phyloP scores from a whole-genome alignment of 2,797 vertebrate genomes.

The Betta splendens region DNA sequence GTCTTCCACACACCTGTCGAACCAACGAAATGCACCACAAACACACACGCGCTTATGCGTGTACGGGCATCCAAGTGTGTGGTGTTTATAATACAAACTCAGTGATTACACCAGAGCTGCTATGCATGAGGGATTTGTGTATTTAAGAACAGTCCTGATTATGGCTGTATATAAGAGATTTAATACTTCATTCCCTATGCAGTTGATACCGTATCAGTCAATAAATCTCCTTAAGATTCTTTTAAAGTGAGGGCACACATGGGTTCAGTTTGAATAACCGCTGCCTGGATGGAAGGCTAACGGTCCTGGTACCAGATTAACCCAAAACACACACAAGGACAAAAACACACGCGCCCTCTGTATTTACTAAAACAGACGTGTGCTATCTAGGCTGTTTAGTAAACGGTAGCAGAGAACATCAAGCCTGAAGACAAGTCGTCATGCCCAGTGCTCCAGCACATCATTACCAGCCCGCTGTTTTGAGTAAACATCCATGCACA shows the following conservation, averaged over 20 bases:
- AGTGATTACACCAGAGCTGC: slow-evolving; percentile 45
- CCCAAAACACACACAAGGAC: slow-evolving; percentile 70
- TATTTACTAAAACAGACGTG: slow-evolving; percentile 84
- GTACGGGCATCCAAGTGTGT: slow-evolving; percentile 15
- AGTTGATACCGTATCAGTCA: slow-evolving; percentile 6
- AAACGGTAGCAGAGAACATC: slow-evolving; percentile 76
- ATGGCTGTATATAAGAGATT: slow-evolving; percentile 16
- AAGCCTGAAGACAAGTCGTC: slow-evolving; percentile 76
- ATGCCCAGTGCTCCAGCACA: slow-evolving; percentile 65
- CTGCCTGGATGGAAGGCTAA: slow-evolving; percentile 51
- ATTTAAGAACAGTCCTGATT: slow-evolving; percentile 44
- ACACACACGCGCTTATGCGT: slow-evolving; percentile 10
- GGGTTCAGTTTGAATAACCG: slow-evolving; percentile 30
- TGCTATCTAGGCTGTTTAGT: slow-evolving; percentile 82
- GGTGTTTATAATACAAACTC: slow-evolving; percentile 76
- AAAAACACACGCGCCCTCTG: slow-evolving; percentile 66
- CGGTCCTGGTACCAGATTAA: slow-evolving; percentile 66
- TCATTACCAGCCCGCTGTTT: slow-evolving; percentile 73
- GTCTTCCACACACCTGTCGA: slow-evolving; percentile 75
- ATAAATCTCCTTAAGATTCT: slow-evolving; percentile 34
- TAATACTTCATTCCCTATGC: slow-evolving; percentile 3
- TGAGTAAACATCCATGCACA: slow-evolving; percentile 82
- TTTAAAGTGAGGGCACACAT: slow-evolving; percentile 9
- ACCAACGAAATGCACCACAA: slow-evolving; percentile 68
- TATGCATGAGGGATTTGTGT: slow-evolving; percentile 49